Evolutionary conservation across 2,113 vertebrate genomes (phyloP).

Genomic region (Anas platyrhynchos): DNA sequence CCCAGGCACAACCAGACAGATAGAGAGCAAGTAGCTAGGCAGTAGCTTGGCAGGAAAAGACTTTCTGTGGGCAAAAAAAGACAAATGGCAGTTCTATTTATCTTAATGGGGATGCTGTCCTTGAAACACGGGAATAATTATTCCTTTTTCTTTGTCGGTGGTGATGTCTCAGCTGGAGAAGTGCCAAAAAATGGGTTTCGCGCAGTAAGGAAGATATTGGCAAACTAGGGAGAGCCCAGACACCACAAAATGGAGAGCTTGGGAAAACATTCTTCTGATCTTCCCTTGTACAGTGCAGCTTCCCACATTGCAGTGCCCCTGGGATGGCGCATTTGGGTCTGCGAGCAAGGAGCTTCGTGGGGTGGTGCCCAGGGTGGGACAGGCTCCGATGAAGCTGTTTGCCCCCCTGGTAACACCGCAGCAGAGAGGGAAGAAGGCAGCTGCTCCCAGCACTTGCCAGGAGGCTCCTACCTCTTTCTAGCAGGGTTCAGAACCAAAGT

Average conservation of each 20-base stretch:
- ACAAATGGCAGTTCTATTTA: slow-evolving; percentile 1
- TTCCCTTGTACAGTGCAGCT: neutral
- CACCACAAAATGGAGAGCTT: neutral
- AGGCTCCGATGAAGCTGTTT: neutral
- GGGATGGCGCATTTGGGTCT: too few species aligned
- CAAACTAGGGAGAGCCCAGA: neutral
- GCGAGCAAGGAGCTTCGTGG: neutral
- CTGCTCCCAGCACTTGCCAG: neutral
- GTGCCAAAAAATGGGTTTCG: neutral
- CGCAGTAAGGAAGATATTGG: neutral
- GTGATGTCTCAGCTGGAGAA: slow-evolving; percentile 9
- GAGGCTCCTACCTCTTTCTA: neutral
- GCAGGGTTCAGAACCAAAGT: neutral
- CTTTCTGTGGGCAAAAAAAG: neutral
- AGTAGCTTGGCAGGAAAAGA: neutral
- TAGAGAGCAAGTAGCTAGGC: neutral
- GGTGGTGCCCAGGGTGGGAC: neutral
- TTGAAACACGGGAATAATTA: slow-evolving; percentile 16
- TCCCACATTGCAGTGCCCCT: neutral
- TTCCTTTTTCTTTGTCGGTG: neutral
- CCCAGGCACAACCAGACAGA: neutral
- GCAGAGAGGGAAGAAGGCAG: neutral
- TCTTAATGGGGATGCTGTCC: neutral
- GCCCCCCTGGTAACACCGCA: neutral
- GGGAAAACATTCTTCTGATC: neutral